Evolutionary conservation across 2,113 vertebrate genomes (phyloP).

Genomic region (Sarotherodon lohbergeri): DNA sequence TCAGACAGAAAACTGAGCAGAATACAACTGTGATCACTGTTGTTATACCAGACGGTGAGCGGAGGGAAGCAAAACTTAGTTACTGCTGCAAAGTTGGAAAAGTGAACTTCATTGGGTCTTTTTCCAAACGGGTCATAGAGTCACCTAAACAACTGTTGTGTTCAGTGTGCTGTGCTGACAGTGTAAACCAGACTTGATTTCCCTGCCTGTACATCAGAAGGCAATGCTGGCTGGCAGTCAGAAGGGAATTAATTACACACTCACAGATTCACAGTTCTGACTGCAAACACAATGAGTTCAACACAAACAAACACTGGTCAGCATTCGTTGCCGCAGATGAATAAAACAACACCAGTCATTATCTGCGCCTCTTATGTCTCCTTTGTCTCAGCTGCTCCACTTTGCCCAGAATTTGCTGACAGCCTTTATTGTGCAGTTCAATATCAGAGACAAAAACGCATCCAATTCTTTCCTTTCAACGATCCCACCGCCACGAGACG

Average conservation of each 20-base stretch:
- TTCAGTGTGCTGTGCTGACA: not conserved
- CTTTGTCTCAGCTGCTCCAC: conserved; percentile 42
- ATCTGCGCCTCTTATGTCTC: conserved; percentile 46
- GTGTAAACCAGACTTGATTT: not conserved
- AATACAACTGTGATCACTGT: not conserved
- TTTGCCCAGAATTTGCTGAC: conserved; percentile 57
- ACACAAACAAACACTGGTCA: conserved; percentile 62
- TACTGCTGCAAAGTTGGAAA: not conserved
- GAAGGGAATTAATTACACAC: conserved; percentile 53
- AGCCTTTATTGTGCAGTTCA: conserved; percentile 16
- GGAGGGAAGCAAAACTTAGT: not conserved
- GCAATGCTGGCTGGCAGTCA: conserved; percentile 23
- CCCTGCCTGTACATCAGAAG: not conserved
- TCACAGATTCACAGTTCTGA: conserved; percentile 45
- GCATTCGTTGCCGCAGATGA: conserved; percentile 41
- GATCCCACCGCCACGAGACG: not conserved
- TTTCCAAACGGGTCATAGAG: not conserved
- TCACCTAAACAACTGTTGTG: not conserved
- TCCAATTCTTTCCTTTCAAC: not conserved
- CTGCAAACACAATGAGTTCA: conserved; percentile 49
- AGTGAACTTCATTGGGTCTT: not conserved
- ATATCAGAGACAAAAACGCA: conserved; percentile 14
- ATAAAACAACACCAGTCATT: conserved; percentile 57
- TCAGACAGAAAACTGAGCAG: not conserved
- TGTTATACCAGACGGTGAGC: not conserved